Base-by-base conservation (phyloP, 2,888 invertebrate genomes). In the Andrena fulva region DNA sequence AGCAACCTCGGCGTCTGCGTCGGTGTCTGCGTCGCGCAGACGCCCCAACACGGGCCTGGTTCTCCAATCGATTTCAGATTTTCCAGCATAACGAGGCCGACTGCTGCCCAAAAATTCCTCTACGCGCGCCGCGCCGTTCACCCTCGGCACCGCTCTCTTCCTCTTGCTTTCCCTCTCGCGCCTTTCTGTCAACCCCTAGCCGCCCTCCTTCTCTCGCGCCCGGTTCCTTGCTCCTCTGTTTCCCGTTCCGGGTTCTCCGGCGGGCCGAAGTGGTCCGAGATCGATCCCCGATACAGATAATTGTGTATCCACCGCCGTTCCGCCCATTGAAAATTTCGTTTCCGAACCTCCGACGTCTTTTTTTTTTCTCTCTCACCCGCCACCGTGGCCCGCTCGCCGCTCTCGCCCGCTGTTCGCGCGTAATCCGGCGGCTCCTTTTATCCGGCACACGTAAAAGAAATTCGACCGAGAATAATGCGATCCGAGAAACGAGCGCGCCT, bases 51-150 rank as follows among this genome's bases (percentile, higher is more conserved):
- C 87, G 87, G 88, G 85, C 89, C 90, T 89, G 89, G 90, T 88
- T 87, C 90, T 89, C 85, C 92, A 91, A 93, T 93, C 93, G 92
- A 93, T 93, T 92, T 92, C 92, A 91, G 92, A 93, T 93, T 93
- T 92, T 91, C 92, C 91, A 91, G 89, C 91, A 90, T 92, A 92
- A 92, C 92, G 92, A 91, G 90, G 91, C 92, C 91, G 91, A 89
- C 91, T 89, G 88, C 89, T 89, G 86, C 85, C 88, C 88, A 88
- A 89, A 89, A 90, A 88, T 88, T 88, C 80, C 81, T 79, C 87
- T 78, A 71, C 89, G 80, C 84, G 76, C 77, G 76, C 78, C 66
- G 75, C 68, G 8, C 50, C 31, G 10, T 10, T 29, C 50, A 29
- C 63, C 24, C 52, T n/a, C 24, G 16, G 33, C 42, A 31, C 71